Conservation (phyloP, 2,797 vertebrate species). For the Pagetopsis macropterus region DNA sequence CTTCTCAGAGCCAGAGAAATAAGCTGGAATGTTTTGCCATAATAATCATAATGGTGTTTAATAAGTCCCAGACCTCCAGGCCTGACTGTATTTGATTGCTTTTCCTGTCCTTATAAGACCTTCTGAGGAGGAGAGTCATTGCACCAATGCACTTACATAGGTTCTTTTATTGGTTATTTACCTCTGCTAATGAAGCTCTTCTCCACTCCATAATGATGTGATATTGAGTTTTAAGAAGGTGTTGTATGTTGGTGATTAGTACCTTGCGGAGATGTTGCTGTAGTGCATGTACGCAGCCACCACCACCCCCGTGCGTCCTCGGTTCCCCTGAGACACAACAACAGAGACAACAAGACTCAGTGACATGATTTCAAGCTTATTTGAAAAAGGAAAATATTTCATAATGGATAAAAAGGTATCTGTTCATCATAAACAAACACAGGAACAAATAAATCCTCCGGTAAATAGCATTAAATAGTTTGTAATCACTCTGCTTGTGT, state of each 20-base stretch:
- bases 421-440: not conserved
- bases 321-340: conserved; percentile 85
- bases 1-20: conserved; percentile 51
- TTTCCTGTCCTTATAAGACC: conserved; percentile 47
- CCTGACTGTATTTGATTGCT: conserved; percentile 29
- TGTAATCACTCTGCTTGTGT: conserved; percentile 23
- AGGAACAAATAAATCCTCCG: conserved; percentile 18
- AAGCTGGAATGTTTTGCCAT: conserved; percentile 57
- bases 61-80: conserved; percentile 36
- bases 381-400: conserved; percentile 28
- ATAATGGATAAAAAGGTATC: not conserved
- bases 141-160: conserved; percentile 75
- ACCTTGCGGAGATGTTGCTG: conserved; percentile 98
- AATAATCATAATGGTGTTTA: conserved; percentile 61
- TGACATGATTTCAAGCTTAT: not conserved
- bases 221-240: not conserved
- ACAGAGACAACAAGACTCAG: conserved; percentile 8
- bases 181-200: not conserved
- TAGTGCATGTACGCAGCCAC: conserved; percentile 97
- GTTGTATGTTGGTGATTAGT: conserved; percentile 22
- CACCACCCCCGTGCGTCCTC: conserved; percentile 92
- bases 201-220: no score
- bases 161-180: conserved; percentile 50
- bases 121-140: not conserved
- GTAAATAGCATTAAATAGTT: conserved; percentile 21